Conservation (phyloP, 2,113 vertebrate genomes). For the Sander vitreus region DNA sequence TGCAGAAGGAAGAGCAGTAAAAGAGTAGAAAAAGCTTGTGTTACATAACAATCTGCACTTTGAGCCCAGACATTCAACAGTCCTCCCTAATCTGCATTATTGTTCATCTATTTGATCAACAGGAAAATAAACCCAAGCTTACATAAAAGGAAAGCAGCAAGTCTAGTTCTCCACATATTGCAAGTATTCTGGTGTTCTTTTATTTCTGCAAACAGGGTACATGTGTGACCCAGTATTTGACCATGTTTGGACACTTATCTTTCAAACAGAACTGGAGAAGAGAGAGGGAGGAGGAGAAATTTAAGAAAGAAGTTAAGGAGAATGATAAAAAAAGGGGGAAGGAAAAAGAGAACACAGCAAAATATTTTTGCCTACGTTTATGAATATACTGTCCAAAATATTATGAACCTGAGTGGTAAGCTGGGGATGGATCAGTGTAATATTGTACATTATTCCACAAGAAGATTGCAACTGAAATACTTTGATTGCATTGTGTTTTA, state of each 20-base stretch:
- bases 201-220: neutral
- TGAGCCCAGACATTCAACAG: slow-evolving; percentile 18
- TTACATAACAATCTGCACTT: slow-evolving; percentile 31
- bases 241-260: neutral
- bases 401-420: neutral
- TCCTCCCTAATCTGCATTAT: neutral
- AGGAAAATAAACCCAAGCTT: neutral
- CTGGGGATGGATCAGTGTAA: no score
- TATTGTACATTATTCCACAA: neutral
- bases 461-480: neutral
- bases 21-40: neutral
- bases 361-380: neutral
- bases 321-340: neutral
- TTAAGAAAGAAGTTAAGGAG: neutral
- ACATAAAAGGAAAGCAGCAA: neutral
- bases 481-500: neutral
- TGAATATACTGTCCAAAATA: neutral
- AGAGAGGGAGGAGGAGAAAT: neutral
- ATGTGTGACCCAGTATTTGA: neutral
- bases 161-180: neutral
- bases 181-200: neutral
- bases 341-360: no score
- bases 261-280: neutral
- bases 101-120: neutral
- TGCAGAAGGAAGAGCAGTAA: neutral